Base-by-base conservation (phyloP, 2,888 invertebrate species). In the Helobdella robusta region DNA sequence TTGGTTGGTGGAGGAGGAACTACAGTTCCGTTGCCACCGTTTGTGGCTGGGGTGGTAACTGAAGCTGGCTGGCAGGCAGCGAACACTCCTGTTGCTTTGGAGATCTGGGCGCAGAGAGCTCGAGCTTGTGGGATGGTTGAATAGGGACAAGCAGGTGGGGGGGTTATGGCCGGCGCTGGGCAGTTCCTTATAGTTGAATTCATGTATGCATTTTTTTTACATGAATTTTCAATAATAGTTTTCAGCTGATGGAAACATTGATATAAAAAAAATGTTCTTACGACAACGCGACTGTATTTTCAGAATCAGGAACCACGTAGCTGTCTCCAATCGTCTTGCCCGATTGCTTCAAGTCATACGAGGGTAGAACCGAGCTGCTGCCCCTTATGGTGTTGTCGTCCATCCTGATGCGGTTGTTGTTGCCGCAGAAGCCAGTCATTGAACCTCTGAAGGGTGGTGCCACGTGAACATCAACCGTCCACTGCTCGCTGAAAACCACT, bases 311-410 rank as follows among this genome's bases (percentile, higher is more conserved):
- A 25, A 56, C 32, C 1, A 56, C 56, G 56, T 56, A 30, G 18
- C 56, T 56, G 32, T 56, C 32, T 28, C 56, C 56, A 56, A 56
- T 56, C 28, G 30, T 20, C 11, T 56, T 56, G 8, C 56, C 56
- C 2, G 32, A 56, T 5, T 56, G 25, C 56, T 56, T 56, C 1
- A 30, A 25, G 20, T 56, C 30, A 25, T 20, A 25, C n/a, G n/a
- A 25, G 23, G 56, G 6, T 30, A 48, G 6, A 20, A 18, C 25
- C 8, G 48, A 23, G 20, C 48, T 25, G 6, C 25, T 48, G n/a
- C n/a, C n/a, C 6, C 48, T 48, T 25, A 48, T 23, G 23, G 20
- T 48, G 48, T 48, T 48, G 48, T 48, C 48, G 8, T 48, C 48
- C 4, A 5, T 48, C 25, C 48, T 48, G 23, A 48, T 1, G 1